phyloP scores from a whole-genome alignment of 2,113 vertebrate genomes.

The Aegypius monachus region DNA sequence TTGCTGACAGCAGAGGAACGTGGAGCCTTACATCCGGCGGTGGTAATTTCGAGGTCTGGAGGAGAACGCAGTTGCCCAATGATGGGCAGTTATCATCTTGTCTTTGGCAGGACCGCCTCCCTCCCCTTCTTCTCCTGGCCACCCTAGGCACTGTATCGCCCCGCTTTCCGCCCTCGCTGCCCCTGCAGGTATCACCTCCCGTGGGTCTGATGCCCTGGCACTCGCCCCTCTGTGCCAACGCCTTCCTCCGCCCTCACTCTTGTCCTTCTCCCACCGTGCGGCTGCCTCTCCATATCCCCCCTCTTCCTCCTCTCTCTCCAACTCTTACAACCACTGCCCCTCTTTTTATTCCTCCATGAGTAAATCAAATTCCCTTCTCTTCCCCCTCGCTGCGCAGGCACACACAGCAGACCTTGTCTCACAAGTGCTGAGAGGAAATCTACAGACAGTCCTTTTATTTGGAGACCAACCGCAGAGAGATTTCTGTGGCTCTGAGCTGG shows the following conservation, averaged over 20 bases:
- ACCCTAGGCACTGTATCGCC: not conserved
- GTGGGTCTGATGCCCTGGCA: not conserved
- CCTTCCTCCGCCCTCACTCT: not conserved
- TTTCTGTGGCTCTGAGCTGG: not conserved
- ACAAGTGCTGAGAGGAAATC: not conserved
- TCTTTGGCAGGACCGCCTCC: not conserved
- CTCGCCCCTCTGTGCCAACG: fast-evolving
- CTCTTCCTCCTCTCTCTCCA: not conserved
- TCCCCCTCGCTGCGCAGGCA: not conserved
- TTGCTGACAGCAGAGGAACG: not conserved
- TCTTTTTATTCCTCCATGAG: not conserved
- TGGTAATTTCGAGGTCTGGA: not conserved
- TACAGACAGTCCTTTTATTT: not conserved
- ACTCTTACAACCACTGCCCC: not conserved
- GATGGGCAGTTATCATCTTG: not conserved
- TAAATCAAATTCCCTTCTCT: not conserved
- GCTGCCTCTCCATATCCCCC: not conserved
- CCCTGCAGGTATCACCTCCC: not conserved
- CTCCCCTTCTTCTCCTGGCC: not conserved
- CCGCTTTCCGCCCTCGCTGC: not conserved
- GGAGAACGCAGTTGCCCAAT: fast-evolving
- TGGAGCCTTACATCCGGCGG: fast-evolving
- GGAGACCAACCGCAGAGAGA: not conserved
- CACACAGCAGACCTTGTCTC: not conserved
- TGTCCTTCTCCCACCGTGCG: not conserved